Evolutionary conservation across 2,888 invertebrate genomes (phyloP), one percentile per base, ranked within the genome.

Genomic region (Rhagonycha fulva): DNA sequence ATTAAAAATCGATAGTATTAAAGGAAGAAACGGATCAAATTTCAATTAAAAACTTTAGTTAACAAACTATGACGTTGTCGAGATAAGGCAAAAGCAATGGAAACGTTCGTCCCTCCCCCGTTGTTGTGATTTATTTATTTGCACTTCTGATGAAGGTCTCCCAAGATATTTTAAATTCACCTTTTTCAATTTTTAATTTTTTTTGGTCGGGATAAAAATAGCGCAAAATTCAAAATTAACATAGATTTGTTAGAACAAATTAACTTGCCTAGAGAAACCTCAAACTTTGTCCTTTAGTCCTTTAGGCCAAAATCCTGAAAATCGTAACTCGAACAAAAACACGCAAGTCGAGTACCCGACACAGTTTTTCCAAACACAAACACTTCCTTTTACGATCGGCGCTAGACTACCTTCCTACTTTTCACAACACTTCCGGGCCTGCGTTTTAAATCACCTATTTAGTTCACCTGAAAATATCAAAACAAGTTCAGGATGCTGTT

Each of bases 1-100:
- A 74, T 74, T 74, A 70, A 69, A 61, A 60, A 71, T 73, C 73
- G 73, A 73, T 73, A 72, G 28, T 9, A 63, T 24, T 63, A 63
- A 47, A 2, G 47, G 47, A 24, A 66, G 63, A 66, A 66, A 66
- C 63, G 26, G 11, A 26, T 66, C 63, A 23, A 66, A 24, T 66
- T 24, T 66, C 14, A n/a, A 62, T 62, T 23, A 24, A 19, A 62
- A 62, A 62, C 11, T 62, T 12, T 4, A 12, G 1, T 62, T 23
- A 14, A 62, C 19, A 62, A 19, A 19, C 19, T n/a, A 47, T n/a
- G n/a, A 47, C n/a, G 47, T 47, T 47, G n/a, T 7, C 11, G n/a
- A 5, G 47, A n/a, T n/a, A 47, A 47, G 47, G 3, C 3, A 32
- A 32, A 32, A 32, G 12, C 11, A 32, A 32, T 32, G 4, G 7